phyloP scores from a whole-genome alignment of 2,113 vertebrate species.

The Cepphus grylle region DNA sequence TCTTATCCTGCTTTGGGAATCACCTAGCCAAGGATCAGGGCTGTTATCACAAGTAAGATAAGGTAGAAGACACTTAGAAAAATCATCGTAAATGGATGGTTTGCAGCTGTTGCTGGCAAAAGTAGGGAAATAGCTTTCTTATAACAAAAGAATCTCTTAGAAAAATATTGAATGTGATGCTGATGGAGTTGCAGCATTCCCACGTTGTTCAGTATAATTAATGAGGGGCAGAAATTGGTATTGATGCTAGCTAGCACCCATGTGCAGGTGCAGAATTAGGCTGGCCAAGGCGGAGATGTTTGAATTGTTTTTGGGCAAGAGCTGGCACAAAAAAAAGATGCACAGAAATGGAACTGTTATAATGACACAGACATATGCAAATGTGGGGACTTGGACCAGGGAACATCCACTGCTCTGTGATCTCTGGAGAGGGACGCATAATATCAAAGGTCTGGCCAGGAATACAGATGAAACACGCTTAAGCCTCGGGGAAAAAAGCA shows the following conservation, averaged over 20 bases:
- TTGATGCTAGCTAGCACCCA: not conserved
- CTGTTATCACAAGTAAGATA: not conserved
- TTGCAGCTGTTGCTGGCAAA: not conserved
- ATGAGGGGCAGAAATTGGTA: not conserved
- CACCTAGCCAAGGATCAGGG: not conserved
- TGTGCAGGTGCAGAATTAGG: not conserved
- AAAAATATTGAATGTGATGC: not conserved
- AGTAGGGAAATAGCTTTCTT: not conserved
- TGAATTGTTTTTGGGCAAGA: not conserved
- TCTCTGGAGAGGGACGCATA: not conserved
- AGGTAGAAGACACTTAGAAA: not conserved
- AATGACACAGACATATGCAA: not conserved
- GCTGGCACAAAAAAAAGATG: not conserved
- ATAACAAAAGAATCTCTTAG: not conserved
- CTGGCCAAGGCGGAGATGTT: not conserved
- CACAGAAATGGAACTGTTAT: not conserved
- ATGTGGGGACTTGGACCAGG: not conserved
- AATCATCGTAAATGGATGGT: not conserved
- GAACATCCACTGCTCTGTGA: not conserved
- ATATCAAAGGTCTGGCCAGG: not conserved
- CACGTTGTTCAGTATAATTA: not conserved
- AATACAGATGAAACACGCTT: not conserved
- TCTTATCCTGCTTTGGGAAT: not conserved
- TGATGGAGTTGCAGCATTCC: not conserved
- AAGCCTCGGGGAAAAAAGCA: not conserved